phyloP scores from a whole-genome alignment of 2,888 invertebrate species.

The Dasysyrphus tricinctus region DNA sequence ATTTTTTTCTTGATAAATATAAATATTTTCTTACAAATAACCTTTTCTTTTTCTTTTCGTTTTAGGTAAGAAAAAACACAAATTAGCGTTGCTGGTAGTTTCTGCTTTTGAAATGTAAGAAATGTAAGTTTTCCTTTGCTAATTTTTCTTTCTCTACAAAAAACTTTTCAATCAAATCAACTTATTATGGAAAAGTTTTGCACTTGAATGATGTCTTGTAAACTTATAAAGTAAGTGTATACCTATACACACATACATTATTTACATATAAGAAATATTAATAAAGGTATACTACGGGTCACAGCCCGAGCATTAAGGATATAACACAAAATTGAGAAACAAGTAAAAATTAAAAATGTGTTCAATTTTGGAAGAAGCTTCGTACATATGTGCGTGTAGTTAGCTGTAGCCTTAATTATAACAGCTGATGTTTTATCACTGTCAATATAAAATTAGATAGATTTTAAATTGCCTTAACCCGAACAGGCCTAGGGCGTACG shows the following conservation, averaged over 20 bases:
- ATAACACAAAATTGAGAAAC: background rate
- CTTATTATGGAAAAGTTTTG: background rate
- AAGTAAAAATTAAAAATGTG: background rate
- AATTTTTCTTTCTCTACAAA: background rate
- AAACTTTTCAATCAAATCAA: slow-evolving; percentile 16
- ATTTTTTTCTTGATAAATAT: background rate
- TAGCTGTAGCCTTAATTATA: no score
- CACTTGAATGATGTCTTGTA: background rate
- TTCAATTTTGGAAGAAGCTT: no score
- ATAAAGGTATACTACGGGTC: background rate
- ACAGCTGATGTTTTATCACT: no score
- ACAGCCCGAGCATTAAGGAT: background rate
- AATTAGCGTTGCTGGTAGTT: background rate
- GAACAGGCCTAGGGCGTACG: no score
- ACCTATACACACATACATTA: no score
- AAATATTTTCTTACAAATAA: background rate
- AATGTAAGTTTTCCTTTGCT: background rate
- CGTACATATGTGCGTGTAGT: no score
- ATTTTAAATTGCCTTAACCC: no score
- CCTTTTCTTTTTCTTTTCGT: background rate
- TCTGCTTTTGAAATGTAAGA: background rate
- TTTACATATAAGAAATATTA: background rate
- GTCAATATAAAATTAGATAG: no score
- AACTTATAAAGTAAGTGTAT: background rate
- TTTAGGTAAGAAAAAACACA: slow-evolving; percentile 21